These are phyloP conservation scores for Bilobella aurantiaca DNA, from an alignment of 1,140 invertebrate species.

Conservation along the genomic window DNA sequence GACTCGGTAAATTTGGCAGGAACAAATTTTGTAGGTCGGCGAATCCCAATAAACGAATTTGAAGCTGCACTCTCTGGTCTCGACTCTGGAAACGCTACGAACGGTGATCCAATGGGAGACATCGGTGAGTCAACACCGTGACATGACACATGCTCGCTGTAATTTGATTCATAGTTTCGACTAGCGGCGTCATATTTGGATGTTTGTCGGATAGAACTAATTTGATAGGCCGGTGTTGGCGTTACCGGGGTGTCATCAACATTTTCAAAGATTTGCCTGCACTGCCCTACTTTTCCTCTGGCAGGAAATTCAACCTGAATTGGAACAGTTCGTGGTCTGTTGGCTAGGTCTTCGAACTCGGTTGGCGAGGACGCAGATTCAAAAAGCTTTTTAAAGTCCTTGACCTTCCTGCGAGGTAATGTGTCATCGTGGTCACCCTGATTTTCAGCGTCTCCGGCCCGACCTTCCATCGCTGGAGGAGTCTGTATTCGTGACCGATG, in stretches of 20 bases:
- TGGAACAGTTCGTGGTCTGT: not conserved
- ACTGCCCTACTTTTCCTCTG: not conserved
- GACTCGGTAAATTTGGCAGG: not conserved
- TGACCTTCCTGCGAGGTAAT: not conserved
- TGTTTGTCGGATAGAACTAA: not conserved
- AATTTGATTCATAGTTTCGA: not conserved
- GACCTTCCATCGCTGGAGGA: not conserved
- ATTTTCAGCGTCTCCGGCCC: not conserved
- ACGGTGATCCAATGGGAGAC: not conserved
- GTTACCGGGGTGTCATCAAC: not conserved
- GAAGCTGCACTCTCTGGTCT: not conserved
- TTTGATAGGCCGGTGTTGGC: not conserved
- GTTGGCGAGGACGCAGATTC: not conserved
- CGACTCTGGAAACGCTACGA: not conserved
- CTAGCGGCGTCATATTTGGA: not conserved
- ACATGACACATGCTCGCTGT: not conserved
- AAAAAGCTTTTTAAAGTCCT: not conserved
- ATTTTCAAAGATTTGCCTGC: not conserved
- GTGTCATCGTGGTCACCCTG: too few species aligned
- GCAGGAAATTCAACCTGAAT: not conserved
- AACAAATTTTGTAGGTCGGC: conserved; percentile 6
- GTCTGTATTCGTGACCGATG: too few species aligned
- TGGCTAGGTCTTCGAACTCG: too few species aligned
- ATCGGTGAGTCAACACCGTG: not conserved
- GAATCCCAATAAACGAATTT: not conserved